Base-by-base conservation (phyloP, 2,888 invertebrate genomes). In the Pediacus dermestoides region DNA sequence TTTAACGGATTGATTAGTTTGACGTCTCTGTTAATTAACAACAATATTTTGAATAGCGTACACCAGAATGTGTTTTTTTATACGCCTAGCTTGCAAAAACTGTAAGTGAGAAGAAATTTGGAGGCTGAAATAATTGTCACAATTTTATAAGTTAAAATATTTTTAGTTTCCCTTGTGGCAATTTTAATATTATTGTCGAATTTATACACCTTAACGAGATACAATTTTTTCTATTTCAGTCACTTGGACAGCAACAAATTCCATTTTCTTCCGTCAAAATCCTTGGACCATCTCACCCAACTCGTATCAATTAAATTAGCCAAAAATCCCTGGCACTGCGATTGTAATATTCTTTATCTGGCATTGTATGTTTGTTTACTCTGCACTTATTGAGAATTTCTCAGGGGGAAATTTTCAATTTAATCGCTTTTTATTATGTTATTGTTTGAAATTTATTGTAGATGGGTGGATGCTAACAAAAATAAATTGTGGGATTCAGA, bases 251-350 rank as follows among this genome's bases (percentile, higher is more conserved):
- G 80, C 54, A 88, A 88, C 60, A 77, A 80, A 67, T 77, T 87
- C 41, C 78, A 80, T 22, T 80, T 76, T 44, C 62, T 87, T 31
- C 83, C 85, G 2, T 74, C 79, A 1, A 78, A 82, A 42, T 75
- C 80, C 2, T 65, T 87, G 42, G 84, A 85, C 58, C 74, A 74
- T 35, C 72, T 81, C 52, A 73, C 76, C 1, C 74, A 77, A 44
- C 68, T 88, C 31, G 73, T 77, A 3, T 78, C 81, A 30, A 75
- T 87, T 6, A 83, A 83, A 57, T 66, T 88, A 16, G 81, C 81
- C 1, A 80, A 82, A 52, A 88, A 88, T 64, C 84, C 85, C 0
- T 87, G 87, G 87, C 82, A 85, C 57, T 88, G 88, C 55, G 85
- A 87, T 61, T 87, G 88, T 58, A 78, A 80, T 50, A 78, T 82